Evolutionary conservation across 2,113 vertebrate species (phyloP).

Genomic region (Chrysochloris asiatica): DNA sequence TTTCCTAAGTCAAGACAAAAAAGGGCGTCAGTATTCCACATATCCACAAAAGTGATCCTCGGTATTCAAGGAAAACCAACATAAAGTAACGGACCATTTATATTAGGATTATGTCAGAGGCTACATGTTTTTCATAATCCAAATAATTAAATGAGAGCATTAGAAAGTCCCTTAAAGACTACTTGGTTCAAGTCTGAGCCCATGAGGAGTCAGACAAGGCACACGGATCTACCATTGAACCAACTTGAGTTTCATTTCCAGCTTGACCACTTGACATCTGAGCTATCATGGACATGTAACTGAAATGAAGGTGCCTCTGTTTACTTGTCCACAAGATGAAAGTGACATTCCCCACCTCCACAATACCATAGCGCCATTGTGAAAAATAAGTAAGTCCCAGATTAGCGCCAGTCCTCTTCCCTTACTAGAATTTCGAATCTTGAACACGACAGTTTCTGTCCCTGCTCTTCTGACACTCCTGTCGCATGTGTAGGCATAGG

Average conservation of each 20-base stretch:
- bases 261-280: background rate
- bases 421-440: background rate
- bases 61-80: constrained; percentile 48
- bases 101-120: background rate
- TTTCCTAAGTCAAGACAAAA: constrained; percentile 37
- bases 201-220: background rate
- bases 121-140: constrained; percentile 26
- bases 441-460: background rate
- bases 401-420: background rate
- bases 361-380: background rate
- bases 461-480: background rate
- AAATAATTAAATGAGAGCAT: background rate
- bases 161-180: background rate
- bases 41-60: constrained; percentile 16
- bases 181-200: background rate
- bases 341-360: background rate
- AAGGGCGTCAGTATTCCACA: constrained; percentile 31
- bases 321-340: background rate
- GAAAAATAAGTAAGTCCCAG: background rate
- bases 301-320: background rate
- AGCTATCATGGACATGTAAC: background rate
- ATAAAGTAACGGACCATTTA: background rate
- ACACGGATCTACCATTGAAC: background rate
- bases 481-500: background rate
- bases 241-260: background rate